These are phyloP conservation scores for Macaria liturata DNA, from an alignment of 2,888 invertebrate genomes.

Conservation along the genomic window DNA sequence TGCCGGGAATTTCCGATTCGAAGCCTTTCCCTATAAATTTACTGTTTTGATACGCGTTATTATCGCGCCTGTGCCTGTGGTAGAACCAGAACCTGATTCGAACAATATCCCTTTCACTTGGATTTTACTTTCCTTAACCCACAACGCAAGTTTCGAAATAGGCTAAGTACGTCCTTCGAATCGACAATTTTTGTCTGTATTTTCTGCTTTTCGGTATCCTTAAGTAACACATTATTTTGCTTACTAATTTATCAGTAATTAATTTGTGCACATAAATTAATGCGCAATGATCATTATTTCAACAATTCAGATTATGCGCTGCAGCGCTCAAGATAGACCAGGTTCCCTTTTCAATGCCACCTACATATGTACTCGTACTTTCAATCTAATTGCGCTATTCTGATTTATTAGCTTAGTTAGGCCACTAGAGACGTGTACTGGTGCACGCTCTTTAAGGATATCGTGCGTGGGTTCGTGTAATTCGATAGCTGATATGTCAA, in stretches of 20 bases:
- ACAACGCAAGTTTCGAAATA: conserved; percentile 14
- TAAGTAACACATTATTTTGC: background rate
- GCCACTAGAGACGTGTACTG: no score
- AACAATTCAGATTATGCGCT: no score
- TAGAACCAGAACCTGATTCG: conserved; percentile 30
- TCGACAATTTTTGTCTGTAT: background rate
- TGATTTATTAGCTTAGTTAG: no score
- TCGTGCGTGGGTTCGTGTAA: conserved; percentile 36
- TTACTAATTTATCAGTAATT: background rate
- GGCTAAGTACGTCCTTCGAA: conserved; percentile 2
- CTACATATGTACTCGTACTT: no score
- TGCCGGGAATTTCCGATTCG: conserved; percentile 6
- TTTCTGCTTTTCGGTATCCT: background rate
- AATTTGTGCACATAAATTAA: background rate
- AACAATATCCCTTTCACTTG: conserved; percentile 34
- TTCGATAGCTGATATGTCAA: conserved; percentile 53
- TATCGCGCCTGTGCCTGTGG: conserved; percentile 18
- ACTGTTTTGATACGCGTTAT: conserved; percentile 15
- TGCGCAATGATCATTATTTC: no score
- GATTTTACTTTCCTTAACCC: conserved; percentile 30
- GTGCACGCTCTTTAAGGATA: conserved; percentile 2
- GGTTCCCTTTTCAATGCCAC: no score
- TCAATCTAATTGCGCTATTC: no score
- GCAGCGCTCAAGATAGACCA: no score
- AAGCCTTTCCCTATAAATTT: conserved; percentile 9